Base-by-base conservation (phyloP, 92 coral and sea anemone genomes). In the Metridium senile region DNA sequence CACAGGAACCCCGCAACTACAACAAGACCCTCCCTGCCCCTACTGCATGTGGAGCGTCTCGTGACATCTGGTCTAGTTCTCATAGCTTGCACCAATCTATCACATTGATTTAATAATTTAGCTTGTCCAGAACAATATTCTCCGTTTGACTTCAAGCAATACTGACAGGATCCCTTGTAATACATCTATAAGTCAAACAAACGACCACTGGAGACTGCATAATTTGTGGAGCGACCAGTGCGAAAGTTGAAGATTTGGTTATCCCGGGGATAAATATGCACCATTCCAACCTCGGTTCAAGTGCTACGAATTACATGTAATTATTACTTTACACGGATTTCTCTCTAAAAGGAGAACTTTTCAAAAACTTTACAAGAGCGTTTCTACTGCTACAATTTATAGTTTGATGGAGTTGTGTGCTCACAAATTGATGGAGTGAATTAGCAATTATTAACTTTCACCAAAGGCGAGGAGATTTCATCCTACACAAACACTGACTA, bases 121-220 rank as follows among this genome's bases (percentile, higher is more conserved):
- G 65, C 26, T 59, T 59, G 65, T 59, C 65, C 65, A 59, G 11
- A 26, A 22, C 28, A 26, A 26, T 59, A 19, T 10, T 59, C 28
- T 1, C 65, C 7, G 65, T 21, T 59, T 59, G 65, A 22, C 65
- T 59, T 59, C 65, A 59, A 21, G 23, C 65, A 7, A 59, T 59
- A 53, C 22, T 59, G 65, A n/a, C 65, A 59, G 22, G 30, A 59
- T 18, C 9, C 65, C 31, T 59, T 26, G 6, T 53, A 6, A 6
- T 59, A 20, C 65, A 26, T 54, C 6, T 59, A 11, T 2, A 59
- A 59, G 65, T 59, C 29, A n/a, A 21, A 7, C 22, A 59, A 26
- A 59, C 22, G 28, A 8, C 26, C 1, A n/a, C 1, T 59, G 7
- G 32, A 25, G 65, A 6, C 16, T 59, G 31, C 30, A 53, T 45